Conservation (phyloP, 1,140 invertebrate species). For the Aphaenogaster floridana region DNA sequence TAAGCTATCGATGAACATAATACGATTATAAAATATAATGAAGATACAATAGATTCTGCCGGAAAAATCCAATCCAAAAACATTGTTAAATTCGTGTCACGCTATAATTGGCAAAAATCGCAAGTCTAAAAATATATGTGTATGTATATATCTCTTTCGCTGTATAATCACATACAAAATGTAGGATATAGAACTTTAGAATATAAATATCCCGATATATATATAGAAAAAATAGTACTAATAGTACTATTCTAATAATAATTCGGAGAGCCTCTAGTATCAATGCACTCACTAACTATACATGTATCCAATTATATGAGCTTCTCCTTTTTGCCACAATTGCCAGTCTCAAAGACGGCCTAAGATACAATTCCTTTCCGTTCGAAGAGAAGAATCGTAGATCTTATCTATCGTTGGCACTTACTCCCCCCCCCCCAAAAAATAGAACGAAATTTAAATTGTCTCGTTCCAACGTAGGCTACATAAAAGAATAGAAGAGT, state of each 20-base stretch:
- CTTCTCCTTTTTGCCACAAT: constrained; percentile 27
- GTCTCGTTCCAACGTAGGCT: constrained; percentile 23
- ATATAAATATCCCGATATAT: constrained; percentile 35
- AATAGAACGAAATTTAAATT: constrained; percentile 9
- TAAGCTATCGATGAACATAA: neutral
- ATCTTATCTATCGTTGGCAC: constrained; percentile 65
- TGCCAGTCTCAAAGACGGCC: constrained; percentile 6
- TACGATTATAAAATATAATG: constrained; percentile 13
- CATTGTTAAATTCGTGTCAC: constrained; percentile 31
- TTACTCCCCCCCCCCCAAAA: constrained; percentile 6
- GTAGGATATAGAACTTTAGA: constrained; percentile 47
- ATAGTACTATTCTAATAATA: constrained; percentile 3
- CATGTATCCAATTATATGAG: neutral
- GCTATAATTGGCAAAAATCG: constrained; percentile 36
- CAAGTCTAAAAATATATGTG: constrained; percentile 53
- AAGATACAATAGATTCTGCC: constrained; percentile 4
- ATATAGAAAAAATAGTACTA: constrained; percentile 23
- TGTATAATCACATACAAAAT: constrained; percentile 46
- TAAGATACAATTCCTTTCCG: constrained; percentile 37
- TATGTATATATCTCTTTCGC: constrained; percentile 27
- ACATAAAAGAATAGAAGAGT: constrained; percentile 53
- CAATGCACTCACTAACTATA: constrained; percentile 52
- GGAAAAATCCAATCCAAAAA: constrained; percentile 29
- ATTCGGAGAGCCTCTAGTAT: constrained; percentile 43
- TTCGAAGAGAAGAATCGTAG: constrained; percentile 49